Evolutionary conservation across 2,888 invertebrate species (phyloP), one percentile per base, ranked within the genome.

Genomic region (Caradrina clavipalpis): DNA sequence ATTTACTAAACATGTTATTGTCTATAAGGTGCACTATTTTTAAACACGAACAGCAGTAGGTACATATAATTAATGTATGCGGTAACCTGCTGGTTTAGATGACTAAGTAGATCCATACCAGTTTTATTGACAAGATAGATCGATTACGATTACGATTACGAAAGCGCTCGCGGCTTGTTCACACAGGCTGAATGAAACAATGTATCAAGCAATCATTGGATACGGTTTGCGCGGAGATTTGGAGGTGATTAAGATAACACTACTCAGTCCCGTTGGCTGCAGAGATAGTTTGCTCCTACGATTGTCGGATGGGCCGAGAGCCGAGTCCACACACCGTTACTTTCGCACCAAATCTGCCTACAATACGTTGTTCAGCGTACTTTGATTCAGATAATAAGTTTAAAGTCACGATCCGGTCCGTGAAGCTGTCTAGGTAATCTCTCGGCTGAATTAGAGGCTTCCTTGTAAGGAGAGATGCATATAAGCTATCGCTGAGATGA

Each of bases 321-420:
- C 83, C 85, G 84, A 79, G 83, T 79, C 86, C 86, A 86, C 86
- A 87, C 89, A 91, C 93, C 93, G 93, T 93, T 94, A 93, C 87
- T 89, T 91, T 92, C 92, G 91, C 95, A 90, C 94, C 94, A 93
- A 95, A 95, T 95, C 95, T 94, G 94, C 93, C 91, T 92, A 93
- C 94, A 93, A 93, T 94, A 91, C 91, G 89, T 89, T 91, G 90
- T 88, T 88, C 88, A 78, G 70, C 88, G 89, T 91, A 89, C 89
- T 92, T 91, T 92, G 93, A 93, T 93, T 93, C 91, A 93, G 93
- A 94, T 94, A 94, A 93, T 94, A 94, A 93, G 92, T 92, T 91
- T 91, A 87, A 83, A 95, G 94, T 95, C 94, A 95, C 95, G 94
- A 95, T 92, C 89, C 89, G 86, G 89, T 89, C 89, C 89, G 90